Evolutionary conservation across 2,113 vertebrate species (phyloP), one percentile per base, ranked within the genome.

Genomic region (Hemichromis elongatus): DNA sequence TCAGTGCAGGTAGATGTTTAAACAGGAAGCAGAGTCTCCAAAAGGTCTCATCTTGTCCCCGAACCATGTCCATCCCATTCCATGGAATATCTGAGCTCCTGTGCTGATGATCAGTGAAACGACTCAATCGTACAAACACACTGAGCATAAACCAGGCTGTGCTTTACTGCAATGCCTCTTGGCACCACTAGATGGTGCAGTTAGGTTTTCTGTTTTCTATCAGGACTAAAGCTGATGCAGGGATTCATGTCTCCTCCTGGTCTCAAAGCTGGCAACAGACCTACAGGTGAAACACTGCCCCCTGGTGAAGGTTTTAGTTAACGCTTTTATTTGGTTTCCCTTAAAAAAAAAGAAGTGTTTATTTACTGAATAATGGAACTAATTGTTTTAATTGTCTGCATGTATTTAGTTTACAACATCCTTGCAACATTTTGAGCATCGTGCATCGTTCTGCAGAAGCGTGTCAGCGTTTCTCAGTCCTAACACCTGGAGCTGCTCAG

Each of bases 61-160:
- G 0, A 9, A 35, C 18, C 1, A 35, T 12, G 19, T 40, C 33
- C 40, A 0, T 26, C n/a, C 5, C 37, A 37, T 26, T 40, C 3
- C 0, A 2, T n/a, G 21, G 21, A 45, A 45, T 70, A 45, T 26
- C 37, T 70, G 21, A 45, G 21, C 37, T 70, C 13, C 63, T 0
- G 0, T 42, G 21, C 63, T 45, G 35, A 68, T 68, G 12, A 40
- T 9, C 2, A 1, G 11, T 68, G 37, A 70, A 61, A 61, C 9
- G 11, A 33, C 33, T 6, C 28, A 33, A 9, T 54, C 3, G 2
- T 11, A 0, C 52, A 54, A 21, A 54, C 52, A 54, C n/a, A 54
- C 28, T 11, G 30, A 63, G 33, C 2, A 66, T 8, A 5, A 66
- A 21, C 63, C 63, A 4, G 35, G 63, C 61, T 37, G 0, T 37